Conservation (phyloP, 2,888 invertebrate genomes). For the Cataglyphis cursor region DNA sequence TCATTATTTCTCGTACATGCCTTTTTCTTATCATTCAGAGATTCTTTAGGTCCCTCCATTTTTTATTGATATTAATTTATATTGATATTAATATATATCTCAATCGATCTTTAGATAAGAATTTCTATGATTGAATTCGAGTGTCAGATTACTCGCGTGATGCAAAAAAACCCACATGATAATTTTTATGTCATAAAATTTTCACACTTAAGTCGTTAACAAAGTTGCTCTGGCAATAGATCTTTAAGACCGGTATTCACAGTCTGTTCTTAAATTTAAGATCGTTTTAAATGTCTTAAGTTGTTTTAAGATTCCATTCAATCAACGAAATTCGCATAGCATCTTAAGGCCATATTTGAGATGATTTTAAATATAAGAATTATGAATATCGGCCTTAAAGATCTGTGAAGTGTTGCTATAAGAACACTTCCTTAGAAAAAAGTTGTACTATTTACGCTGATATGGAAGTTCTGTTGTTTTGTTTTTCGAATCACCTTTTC, state of each 20-base stretch:
- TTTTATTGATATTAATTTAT: background rate
- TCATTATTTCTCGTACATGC: background rate
- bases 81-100: background rate
- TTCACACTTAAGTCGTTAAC: background rate
- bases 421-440: constrained; percentile 62
- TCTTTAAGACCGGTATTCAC: constrained; percentile 26
- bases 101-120: background rate
- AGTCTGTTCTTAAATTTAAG: no score
- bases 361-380: no score
- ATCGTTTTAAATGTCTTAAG: no score
- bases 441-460: constrained; percentile 48
- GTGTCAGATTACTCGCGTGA: background rate
- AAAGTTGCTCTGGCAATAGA: constrained; percentile 29
- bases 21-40: background rate
- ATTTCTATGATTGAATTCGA: background rate
- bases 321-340: no score
- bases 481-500: constrained; percentile 41
- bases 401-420: constrained; percentile 13
- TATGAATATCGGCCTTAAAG: no score
- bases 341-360: no score
- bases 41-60: background rate
- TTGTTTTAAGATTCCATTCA: no score
- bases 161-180: background rate
- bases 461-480: constrained; percentile 60
- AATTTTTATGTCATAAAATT: constrained; percentile 12